Base-by-base conservation (phyloP, 1,140 invertebrate genomes). In the Pararge aegeria region DNA sequence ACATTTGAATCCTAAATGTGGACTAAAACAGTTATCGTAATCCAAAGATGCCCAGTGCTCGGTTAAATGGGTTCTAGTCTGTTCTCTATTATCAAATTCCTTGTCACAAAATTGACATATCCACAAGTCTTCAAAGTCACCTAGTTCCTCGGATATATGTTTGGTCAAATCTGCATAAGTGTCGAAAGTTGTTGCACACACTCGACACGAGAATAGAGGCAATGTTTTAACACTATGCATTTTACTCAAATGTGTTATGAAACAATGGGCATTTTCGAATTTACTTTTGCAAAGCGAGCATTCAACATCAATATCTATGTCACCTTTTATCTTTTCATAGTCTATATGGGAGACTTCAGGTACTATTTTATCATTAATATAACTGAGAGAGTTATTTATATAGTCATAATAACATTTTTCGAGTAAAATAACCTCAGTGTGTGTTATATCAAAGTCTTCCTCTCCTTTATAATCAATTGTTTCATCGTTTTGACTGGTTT, bases 31-130 rank as follows among this genome's bases (percentile, higher is more conserved):
- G 56, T 87, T 89, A 16, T 87, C 83, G 61, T 66, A 76, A 46
- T 85, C 81, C 30, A 90, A 72, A 9, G 63, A 37, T 30, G 78
- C 64, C 78, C 71, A 84, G 55, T 90, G 89, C n/a, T 81, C 78
- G 6, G 73, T 77, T 37, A 90, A 62, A 63, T 90, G 89, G 7
- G 60, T 61, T 49, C 89, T 80, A 2, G 81, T 79, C 1, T 49
- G 42, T 54, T 81, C 80, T 54, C 89, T 69, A 30, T 83, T 78
- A 53, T 80, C 70, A 78, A 89, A 90, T 56, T 90, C 89, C 58
- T 79, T 83, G 29, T 90, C 87, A 78, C 89, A 90, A 68, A 90
- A 89, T 64, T 90, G 89, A 73, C 89, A 90, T 5, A 90, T 61
- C 82, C 86, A 90, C 4, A 90, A 57, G 51, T 90, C 83, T 19